Percentiles rank a stretch among this genome's conserved stretches.
phyloP scores from a whole-genome alignment of 2,888 invertebrate species.

The Synergus gifuensis region DNA sequence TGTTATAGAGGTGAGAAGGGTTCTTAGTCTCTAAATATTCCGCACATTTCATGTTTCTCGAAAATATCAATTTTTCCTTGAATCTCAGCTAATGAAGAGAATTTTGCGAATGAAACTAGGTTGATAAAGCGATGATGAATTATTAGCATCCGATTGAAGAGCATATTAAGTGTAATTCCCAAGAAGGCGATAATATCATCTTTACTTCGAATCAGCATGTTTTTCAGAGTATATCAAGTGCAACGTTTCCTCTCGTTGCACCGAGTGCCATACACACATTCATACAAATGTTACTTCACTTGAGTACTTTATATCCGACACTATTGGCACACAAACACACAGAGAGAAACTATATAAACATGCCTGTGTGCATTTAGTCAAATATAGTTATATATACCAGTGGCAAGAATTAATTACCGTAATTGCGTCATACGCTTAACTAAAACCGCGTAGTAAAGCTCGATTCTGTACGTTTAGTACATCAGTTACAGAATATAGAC shows the following conservation, averaged over 20 bases:
- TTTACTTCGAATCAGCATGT: constrained; percentile 38
- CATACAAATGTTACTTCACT: neutral
- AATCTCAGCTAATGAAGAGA: neutral
- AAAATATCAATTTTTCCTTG: neutral
- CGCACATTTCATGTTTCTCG: neutral
- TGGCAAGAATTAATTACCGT: constrained; percentile 36
- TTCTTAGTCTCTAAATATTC: neutral
- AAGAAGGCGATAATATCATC: constrained; percentile 34
- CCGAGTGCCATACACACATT: neutral
- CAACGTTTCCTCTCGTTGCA: constrained; percentile 25
- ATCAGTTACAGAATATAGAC: too few species aligned
- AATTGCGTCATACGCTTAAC: constrained; percentile 17
- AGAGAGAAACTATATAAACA: neutral
- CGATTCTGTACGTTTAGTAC: neutral
- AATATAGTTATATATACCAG: constrained; percentile 22
- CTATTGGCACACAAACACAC: neutral
- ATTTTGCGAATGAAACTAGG: neutral
- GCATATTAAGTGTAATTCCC: constrained; percentile 37
- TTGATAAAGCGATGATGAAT: constrained; percentile 18
- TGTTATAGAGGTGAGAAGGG: too few species aligned
- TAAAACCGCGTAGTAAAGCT: constrained; percentile 7
- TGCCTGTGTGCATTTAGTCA: neutral
- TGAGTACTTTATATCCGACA: neutral
- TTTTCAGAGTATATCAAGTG: constrained; percentile 29
- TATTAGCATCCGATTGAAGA: constrained; percentile 34